phyloP scores from a whole-genome alignment of 1,140 invertebrate genomes.

The Temnothorax longispinosus region DNA sequence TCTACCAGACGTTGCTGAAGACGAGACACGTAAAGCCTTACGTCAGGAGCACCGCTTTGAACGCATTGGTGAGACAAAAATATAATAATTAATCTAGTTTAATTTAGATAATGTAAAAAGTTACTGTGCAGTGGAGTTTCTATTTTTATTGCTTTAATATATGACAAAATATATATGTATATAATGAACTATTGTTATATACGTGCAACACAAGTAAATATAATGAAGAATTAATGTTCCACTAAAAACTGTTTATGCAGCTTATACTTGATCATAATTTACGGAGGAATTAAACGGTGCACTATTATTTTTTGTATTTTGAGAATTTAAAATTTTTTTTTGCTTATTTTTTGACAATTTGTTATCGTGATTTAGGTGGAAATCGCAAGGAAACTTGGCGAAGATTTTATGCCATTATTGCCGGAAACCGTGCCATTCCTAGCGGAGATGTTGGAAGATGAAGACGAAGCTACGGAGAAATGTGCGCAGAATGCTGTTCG shows the following conservation, averaged over 20 bases:
- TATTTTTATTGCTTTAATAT: conserved; percentile 1
- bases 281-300: background rate
- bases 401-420: conserved; percentile 92
- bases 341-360: conserved; percentile 15
- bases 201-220: background rate
- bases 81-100: background rate
- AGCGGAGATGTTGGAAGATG: conserved; percentile 94
- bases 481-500: conserved; percentile 91
- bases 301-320: background rate
- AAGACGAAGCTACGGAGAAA: conserved; percentile 92
- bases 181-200: background rate
- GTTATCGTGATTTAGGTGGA: conserved; percentile 86
- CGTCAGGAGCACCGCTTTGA: conserved; percentile 80
- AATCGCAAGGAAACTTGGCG: conserved; percentile 91
- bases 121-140: conserved; percentile 36
- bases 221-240: background rate
- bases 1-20: conserved; percentile 96
- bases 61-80: conserved; percentile 77
- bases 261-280: background rate
- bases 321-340: conserved; percentile 19
- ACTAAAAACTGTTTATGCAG: background rate
- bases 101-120: conserved; percentile 15
- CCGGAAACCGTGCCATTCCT: conserved; percentile 94
- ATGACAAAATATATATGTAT: background rate
- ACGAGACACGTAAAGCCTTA: conserved; percentile 91